Base-by-base conservation (phyloP, 1,140 invertebrate species). In the Cotesia chilonis region DNA sequence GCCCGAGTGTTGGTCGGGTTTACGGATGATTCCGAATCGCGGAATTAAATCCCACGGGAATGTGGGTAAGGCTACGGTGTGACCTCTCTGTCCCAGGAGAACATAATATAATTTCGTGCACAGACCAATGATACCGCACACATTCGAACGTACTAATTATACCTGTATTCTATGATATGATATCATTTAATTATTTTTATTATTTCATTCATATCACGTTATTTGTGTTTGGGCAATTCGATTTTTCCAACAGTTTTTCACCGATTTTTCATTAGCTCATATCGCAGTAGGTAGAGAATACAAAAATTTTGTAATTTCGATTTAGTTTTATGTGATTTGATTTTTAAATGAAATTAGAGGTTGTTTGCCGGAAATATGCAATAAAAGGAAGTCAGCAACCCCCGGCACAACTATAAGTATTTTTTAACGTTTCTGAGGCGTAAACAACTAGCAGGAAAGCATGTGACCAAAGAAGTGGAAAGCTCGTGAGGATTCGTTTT, bases 71-170 rank as follows among this genome's bases (percentile, higher is more conserved):
- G 84, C 84, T 83, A 78, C 72, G 72, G 77, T 83, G 83, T 87
- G 85, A 87, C 85, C 85, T 87, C 84, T 84, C 80, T 78, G 70
- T 87, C 82, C 79, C 82, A 85, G 85, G 85, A 84, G 84, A 85
- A 71, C 81, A 86, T 83, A 70, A 87, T 76, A 74, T 70, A 74
- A 73, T 73, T 28, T 28, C 28, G 28, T 28, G 71, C 72, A 75
- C 78, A 70, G 71, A 78, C 41, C 41, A 47, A 47, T 47, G 41
- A 47, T 72, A 64, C 76, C 76, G 78, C 78, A 79, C 66, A 57
- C 71, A 57, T 41, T 7, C 14, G 61, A 55, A 47, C 41, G 41
- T 7, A 47, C 3, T 5, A 47, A 28, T 28, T 28, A 28, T 28
- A 47, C 41, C 6, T 47, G 1, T 47, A 47, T 47, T 47, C 10